Evolutionary conservation across 2,797 vertebrate genomes (phyloP).

Genomic region (Manis javanica): DNA sequence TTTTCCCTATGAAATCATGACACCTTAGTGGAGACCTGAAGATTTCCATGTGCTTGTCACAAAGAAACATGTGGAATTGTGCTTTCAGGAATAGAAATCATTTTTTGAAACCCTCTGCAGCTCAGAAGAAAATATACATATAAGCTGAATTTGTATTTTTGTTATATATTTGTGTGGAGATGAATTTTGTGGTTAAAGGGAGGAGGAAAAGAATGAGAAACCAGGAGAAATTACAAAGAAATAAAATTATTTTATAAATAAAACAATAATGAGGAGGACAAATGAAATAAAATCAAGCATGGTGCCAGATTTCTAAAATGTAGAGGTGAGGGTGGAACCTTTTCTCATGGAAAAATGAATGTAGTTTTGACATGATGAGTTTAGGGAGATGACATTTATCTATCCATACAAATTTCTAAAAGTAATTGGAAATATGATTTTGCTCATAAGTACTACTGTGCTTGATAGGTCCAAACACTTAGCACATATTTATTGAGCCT

Average conservation of each 20-base stretch:
- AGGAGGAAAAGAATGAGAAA: not conserved
- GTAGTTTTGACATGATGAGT: not conserved
- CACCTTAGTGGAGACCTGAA: not conserved
- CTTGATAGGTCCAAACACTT: not conserved
- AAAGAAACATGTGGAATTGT: not conserved
- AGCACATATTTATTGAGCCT: not conserved
- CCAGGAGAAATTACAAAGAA: not conserved
- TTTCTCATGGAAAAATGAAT: not conserved
- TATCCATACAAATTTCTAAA: not conserved
- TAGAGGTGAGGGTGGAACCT: not conserved
- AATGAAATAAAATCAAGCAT: not conserved
- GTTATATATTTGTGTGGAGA: not conserved
- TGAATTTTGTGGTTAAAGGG: not conserved
- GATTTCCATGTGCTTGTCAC: not conserved
- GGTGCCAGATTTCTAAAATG: not conserved
- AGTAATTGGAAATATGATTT: not conserved
- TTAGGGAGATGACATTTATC: not conserved
- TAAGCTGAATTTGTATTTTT: not conserved
- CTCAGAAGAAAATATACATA: not conserved
- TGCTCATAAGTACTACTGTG: not conserved
- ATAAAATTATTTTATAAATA: not conserved
- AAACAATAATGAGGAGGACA: not conserved
- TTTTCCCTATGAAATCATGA: not conserved
- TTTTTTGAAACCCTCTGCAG: not conserved
- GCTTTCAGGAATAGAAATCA: not conserved